Percentiles rank a stretch among this genome's conserved stretches.
These are phyloP conservation scores for Perdita meconis DNA, from an alignment of 2,888 invertebrate species.

Conservation along the genomic window DNA sequence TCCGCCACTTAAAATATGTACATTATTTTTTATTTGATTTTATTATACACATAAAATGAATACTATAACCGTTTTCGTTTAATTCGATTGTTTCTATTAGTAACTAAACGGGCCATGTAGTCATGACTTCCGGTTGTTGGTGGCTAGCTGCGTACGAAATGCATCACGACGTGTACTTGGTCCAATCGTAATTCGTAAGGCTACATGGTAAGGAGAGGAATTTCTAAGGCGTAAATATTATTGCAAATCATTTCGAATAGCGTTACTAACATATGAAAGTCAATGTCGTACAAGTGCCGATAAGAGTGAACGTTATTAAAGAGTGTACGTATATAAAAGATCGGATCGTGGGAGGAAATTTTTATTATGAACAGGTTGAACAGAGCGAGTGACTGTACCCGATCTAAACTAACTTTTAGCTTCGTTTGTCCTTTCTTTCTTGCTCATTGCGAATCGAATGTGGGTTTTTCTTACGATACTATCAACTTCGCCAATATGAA, in stretches of 20 bases:
- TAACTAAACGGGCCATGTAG: constrained; percentile 63
- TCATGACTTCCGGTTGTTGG: constrained; percentile 43
- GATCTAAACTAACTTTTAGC: constrained; percentile 23
- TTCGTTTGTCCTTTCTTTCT: constrained; percentile 15
- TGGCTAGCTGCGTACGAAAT: constrained; percentile 53
- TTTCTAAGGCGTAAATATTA: constrained; percentile 44
- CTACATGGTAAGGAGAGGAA: constrained; percentile 44
- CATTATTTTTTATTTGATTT: background rate
- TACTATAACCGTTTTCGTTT: background rate
- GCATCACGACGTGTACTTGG: constrained; percentile 65
- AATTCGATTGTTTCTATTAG: background rate
- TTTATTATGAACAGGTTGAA: constrained; percentile 40
- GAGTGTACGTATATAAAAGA: constrained; percentile 22
- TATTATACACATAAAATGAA: background rate
- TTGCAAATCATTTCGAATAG: constrained; percentile 45
- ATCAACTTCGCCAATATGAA: constrained; percentile 29
- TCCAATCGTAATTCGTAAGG: constrained; percentile 66
- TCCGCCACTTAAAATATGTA: background rate
- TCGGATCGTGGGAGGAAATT: constrained; percentile 24
- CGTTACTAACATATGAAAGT: constrained; percentile 56
- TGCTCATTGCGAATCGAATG: constrained; percentile 19
- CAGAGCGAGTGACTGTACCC: background rate
- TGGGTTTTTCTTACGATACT: constrained; percentile 44
- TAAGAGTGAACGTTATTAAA: constrained; percentile 28
- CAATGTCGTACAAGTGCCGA: constrained; percentile 54